Conservation (phyloP, 2,888 invertebrate species). For the Trachelus stipa region DNA sequence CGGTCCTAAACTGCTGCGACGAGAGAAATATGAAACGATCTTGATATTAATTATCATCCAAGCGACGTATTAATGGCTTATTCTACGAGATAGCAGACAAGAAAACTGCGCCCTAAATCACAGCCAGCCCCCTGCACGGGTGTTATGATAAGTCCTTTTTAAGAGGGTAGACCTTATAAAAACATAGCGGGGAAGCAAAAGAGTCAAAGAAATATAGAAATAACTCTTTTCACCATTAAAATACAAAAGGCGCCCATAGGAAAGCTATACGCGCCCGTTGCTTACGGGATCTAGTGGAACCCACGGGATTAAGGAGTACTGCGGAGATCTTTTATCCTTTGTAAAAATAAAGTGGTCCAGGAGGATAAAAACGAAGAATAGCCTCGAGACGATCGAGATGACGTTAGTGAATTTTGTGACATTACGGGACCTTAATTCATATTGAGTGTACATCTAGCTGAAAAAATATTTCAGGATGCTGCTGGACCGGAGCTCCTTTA, state of each 20-base stretch:
- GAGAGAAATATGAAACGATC: slow-evolving; percentile 23
- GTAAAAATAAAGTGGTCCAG: not conserved
- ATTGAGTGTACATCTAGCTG: not conserved
- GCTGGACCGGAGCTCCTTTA: not conserved
- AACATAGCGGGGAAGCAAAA: slow-evolving; percentile 2
- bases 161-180: not conserved
- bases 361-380: not conserved
- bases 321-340: not conserved
- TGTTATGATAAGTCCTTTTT: slow-evolving; percentile 3
- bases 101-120: slow-evolving; percentile 16
- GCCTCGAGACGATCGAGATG: not conserved
- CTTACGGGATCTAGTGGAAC: not conserved
- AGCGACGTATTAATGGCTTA: slow-evolving; percentile 21
- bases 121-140: not conserved
- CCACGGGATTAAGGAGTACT: not conserved
- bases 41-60: slow-evolving; percentile 22
- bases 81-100: slow-evolving; percentile 17
- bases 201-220: not conserved
- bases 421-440: not conserved
- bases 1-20: slow-evolving; percentile 12
- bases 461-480: not conserved
- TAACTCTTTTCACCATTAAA: not conserved
- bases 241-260: not conserved
- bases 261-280: not conserved
- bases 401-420: not conserved